Conservation (phyloP, 1,140 invertebrate species). For the Drosophila fuyamai region DNA sequence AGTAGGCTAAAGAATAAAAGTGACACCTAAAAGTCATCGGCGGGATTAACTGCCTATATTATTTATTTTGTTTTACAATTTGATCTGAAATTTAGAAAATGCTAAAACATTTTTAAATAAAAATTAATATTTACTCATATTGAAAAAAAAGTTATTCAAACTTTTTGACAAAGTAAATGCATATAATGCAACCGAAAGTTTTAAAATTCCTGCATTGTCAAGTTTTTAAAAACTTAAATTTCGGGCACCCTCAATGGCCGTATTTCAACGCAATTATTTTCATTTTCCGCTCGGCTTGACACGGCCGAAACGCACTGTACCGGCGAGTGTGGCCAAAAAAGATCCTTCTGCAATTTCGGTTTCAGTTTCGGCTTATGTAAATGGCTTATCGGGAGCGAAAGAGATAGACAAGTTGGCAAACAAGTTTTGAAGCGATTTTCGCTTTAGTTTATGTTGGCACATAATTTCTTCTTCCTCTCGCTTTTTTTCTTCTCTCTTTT, state of each 20-base stretch:
- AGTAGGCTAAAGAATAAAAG: not conserved
- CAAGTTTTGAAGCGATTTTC: constrained; percentile 75
- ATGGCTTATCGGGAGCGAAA: constrained; percentile 60
- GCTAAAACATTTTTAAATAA: too few species aligned
- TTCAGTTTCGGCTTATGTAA: constrained; percentile 70
- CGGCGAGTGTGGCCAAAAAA: constrained; percentile 3
- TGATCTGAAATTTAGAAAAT: too few species aligned
- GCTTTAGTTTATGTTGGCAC: constrained; percentile 78
- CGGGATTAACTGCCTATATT: not conserved
- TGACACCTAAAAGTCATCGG: not conserved
- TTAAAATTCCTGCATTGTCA: too few species aligned
- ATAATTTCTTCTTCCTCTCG: constrained; percentile 50
- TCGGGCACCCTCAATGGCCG: not conserved
- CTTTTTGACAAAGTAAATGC: too few species aligned
- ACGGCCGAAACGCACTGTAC: constrained; percentile 14
- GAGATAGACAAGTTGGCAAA: constrained; percentile 63
- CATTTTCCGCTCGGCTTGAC: constrained; percentile 3
- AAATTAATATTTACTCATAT: too few species aligned
- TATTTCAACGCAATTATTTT: constrained; percentile 13
- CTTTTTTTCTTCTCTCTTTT: not conserved
- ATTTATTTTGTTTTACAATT: not conserved
- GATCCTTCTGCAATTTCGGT: constrained; percentile 45
- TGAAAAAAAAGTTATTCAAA: too few species aligned
- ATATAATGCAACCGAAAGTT: too few species aligned
- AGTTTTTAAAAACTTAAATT: not conserved